These are phyloP conservation scores for Eretmodus cyanostictus DNA, from an alignment of 2,113 vertebrate species.

Conservation along the genomic window DNA sequence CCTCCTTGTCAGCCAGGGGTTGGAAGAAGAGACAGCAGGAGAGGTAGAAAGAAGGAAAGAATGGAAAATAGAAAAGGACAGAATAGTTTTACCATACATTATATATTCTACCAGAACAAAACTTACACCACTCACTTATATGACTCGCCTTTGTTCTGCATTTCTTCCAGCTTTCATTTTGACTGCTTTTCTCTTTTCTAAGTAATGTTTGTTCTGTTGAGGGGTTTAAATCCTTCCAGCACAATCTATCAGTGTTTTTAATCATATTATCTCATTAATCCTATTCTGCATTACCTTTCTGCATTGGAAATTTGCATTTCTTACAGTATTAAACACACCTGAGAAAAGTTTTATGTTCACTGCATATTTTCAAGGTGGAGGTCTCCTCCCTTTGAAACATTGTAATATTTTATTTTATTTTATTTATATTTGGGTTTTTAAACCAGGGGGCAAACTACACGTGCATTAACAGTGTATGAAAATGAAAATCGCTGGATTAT, in stretches of 20 bases:
- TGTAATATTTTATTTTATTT: neutral
- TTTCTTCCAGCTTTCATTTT: neutral
- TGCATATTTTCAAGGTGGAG: neutral
- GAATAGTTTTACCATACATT: neutral
- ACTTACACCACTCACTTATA: neutral
- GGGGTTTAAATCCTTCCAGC: neutral
- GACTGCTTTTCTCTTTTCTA: neutral
- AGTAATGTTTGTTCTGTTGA: neutral
- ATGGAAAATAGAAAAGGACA: neutral
- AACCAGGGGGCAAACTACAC: neutral
- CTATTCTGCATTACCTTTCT: neutral
- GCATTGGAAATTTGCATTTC: neutral
- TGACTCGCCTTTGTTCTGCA: neutral
- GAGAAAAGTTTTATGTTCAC: neutral
- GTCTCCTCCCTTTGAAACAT: neutral
- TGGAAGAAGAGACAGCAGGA: neutral
- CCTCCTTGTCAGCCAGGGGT: slow-evolving; percentile 41
- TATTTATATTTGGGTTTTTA: neutral
- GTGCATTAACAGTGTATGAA: neutral
- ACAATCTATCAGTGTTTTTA: neutral
- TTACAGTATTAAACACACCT: neutral
- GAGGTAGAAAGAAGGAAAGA: neutral
- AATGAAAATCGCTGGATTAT: neutral
- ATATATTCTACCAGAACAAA: neutral
- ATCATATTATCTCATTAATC: neutral